Base-by-base conservation (phyloP, 2,797 vertebrate genomes). In the Huso huso region DNA sequence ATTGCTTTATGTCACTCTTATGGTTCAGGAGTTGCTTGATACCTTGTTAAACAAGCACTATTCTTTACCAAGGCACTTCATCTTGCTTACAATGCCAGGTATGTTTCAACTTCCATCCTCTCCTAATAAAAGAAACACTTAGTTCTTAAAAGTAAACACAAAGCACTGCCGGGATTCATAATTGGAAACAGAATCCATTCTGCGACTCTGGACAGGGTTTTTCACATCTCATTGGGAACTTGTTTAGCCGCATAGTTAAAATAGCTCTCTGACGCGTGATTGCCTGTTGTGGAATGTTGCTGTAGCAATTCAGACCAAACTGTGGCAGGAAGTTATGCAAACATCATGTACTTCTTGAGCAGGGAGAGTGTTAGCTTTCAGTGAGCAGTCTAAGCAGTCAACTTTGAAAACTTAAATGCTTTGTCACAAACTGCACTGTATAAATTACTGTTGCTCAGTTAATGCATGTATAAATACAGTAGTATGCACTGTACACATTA, bases 251-350 rank as follows among this genome's bases (percentile, higher is more conserved):
- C 89, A 90, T 93, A 87, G 86, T 89, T 92, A 82, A 89, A 87
- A 92, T 94, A 86, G 88, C 89, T 89, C 82, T 87, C 84, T 92
- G 89, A 91, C 81, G 51, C 90, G 90, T 88, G 86, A 86, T 79
- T 87, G 91, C 90, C 88, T 91, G 89, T 84, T 85, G 69, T 81
- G 89, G 90, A 93, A 91, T 92, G 87, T 81, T 78, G 84, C 85
- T 86, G 87, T 78, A 88, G 88, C 89, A 80, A 79, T 84, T 78
- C 76, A 83, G 82, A 85, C 72, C 77, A 75, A 75, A 87, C 77
- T 81, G 87, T 49, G 84, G 87, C 80, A 84, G 87, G 87, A 89
- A 87, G 76, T 90, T 89, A 88, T 77, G 73, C 88, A 90, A 86
- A 88, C 76, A 37, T 37, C 37, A 9, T 77, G 81, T 83, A 75